Evolutionary conservation across 2,888 invertebrate species (phyloP), one percentile per base, ranked within the genome.

Genomic region (Sphinx pinastri): DNA sequence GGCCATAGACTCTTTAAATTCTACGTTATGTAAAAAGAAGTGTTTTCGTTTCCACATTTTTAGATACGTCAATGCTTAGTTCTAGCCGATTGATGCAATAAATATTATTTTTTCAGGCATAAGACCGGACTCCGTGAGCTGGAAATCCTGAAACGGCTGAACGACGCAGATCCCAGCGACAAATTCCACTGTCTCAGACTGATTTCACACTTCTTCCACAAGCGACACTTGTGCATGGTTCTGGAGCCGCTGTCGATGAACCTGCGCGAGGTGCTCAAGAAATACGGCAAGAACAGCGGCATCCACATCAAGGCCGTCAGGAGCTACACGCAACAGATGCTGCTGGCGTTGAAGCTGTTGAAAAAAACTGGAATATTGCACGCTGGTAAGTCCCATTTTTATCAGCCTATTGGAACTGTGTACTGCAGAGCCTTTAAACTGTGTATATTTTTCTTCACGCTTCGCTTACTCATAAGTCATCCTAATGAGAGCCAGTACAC

Each of bases 161-260:
- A 99, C 87, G 99, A 99, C 88, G 97, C 99, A 0, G 99, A 99
- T 93, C 96, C 98, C 0, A 99, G 99, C 74, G 99, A 99, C 90
- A 97, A 98, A 83, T 99, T 98, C 92, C 99, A 99, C 92, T 99
- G 99, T 87, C 95, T 99, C 68, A 96, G 99, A 59, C 94, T 99
- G 68, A 98, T 97, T 88, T 94, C 99, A 7, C 98, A 99, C 86
- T 99, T 99, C 94, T 99, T 98, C 89, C 99, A 99, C 93, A 99
- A 99, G 86, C 98, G 99, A 87, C 99, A 99, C 94, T 95, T 99
- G 71, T 99, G 99, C 88, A 97, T 99, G 96, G 99, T 99, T 14
- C 97, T 99, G 88, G 99, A 99, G 88, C 98, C 99, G 0, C 94
- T 99, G 67, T 97, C 97, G 11, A 98, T 98, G 98, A 98, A 98